Evolutionary conservation across 2,797 vertebrate genomes (phyloP).

Genomic region (Adelosebastes latens): DNA sequence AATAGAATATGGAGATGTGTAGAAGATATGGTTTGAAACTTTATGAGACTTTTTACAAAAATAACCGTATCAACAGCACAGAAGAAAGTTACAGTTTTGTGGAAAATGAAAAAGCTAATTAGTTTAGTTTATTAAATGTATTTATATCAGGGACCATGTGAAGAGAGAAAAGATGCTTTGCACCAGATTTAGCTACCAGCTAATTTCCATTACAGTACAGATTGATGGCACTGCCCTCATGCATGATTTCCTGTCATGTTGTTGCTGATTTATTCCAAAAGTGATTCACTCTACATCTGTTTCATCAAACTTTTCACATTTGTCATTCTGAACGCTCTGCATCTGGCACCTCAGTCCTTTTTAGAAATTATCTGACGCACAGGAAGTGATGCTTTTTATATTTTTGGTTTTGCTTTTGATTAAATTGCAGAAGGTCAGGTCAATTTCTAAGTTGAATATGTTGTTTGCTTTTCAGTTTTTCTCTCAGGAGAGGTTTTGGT

Average conservation of each 20-base stretch:
- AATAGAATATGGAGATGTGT: background rate
- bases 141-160: no score
- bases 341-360: background rate
- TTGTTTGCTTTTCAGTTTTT: background rate
- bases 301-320: background rate
- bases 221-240: background rate
- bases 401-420: background rate
- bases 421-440: background rate
- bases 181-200: no score
- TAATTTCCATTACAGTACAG: no score
- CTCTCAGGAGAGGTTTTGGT: background rate
- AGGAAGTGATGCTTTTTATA: background rate
- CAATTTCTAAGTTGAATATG: background rate
- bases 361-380: background rate
- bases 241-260: background rate
- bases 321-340: background rate
- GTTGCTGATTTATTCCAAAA: background rate
- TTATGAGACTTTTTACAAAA: background rate
- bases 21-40: background rate
- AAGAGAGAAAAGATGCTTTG: no score
- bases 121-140: no score
- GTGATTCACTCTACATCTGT: background rate
- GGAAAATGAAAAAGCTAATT: background rate
- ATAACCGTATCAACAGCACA: background rate
- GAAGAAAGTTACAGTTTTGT: background rate